Evolutionary conservation across 2,113 vertebrate species (phyloP), one percentile per base, ranked within the genome.

Genomic region (Clarias batrachus): DNA sequence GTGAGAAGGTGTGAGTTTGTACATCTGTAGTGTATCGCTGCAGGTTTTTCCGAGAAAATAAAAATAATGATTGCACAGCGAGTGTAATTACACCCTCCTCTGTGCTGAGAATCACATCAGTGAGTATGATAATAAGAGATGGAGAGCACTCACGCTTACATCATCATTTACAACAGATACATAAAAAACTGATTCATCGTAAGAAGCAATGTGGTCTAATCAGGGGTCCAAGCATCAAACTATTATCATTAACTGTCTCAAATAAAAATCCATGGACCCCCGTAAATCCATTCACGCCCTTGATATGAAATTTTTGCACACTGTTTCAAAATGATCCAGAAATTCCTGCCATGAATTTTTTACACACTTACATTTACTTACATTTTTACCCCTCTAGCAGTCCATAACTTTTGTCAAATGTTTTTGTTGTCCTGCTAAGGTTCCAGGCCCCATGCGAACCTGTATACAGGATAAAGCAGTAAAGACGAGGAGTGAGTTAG

Each of bases 21-120:
- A 71, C 82, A 7, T 77, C 27, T 71, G 73, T 76, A 83, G 73
- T 79, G 57, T 54, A 16, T 1, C 23, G 4, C 21, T 76, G n/a
- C 65, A 83, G 19, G 41, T 80, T 85, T 77, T 48, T 23, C 52
- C 14, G 41, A 74, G 60, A 85, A 87, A 65, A 81, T 33, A 85
- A 85, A 87, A 87, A 63, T 37, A 85, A 89, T 85, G 33, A 82
- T 54, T 79, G 71, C 88, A 73, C 79, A 79, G n/a, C 27, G 59
- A 10, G 56, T 56, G 21, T 85, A 87, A 89, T 87, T 87, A 86
- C 23, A 12, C 33, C 66, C 79, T 63, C 62, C 68, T 87, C 83
- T 86, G 60, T 86, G 79, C 86, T 30, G 86, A 83, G 59, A 65
- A 86, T 83, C 86, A 85, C 86, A 87, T 80, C 41, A 59, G 41